Base-by-base conservation (phyloP, 2,888 invertebrate species). In the Emmelina monodactyla region DNA sequence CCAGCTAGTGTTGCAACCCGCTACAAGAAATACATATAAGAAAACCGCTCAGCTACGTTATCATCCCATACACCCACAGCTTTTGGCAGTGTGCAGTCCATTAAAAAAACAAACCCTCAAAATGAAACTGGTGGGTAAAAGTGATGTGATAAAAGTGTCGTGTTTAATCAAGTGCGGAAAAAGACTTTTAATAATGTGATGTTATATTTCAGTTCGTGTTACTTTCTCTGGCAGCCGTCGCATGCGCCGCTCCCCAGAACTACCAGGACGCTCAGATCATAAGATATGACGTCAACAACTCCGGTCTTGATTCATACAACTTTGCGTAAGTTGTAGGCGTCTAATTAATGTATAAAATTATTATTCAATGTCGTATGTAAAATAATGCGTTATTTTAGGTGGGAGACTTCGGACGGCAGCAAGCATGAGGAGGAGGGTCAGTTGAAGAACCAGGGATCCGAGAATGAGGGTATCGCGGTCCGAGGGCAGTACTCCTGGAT, bases 201-300 rank as follows among this genome's bases (percentile, higher is more conserved):
- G 28, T 35, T 45, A 56, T 62, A 46, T 68, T 76, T 58, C 76
- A 79, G 79, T 58, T 72, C 40, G 45, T 72, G 42, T 49, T 72
- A 35, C 45, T 76, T 25, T 55, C 55, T 32, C 35, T 76, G 40
- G 44, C 66, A 9, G 66, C 66, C 31, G 61, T 48, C 32, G 65
- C 55, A n/a, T 53, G 48, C 35, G 68, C 73, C 25, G 75, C 79
- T 31, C 75, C 75, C 5, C 75, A 62, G 39, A 66, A 60, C 41
- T 62, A 47, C 5, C 66, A 82, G 54, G 83, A 85, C 47, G 86
- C 84, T 2, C 81, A 83, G 51, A 75, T 87, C 42, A 44, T 85
- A 32, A 82, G 83, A 42, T 85, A 84, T 51, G 86, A 87, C 29
- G 69, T 73, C 39, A 82, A 86, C 56, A 86, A 86, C 42, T 76